Conservation (phyloP, 2,113 vertebrate species). For the Cynoglossus semilaevis region DNA sequence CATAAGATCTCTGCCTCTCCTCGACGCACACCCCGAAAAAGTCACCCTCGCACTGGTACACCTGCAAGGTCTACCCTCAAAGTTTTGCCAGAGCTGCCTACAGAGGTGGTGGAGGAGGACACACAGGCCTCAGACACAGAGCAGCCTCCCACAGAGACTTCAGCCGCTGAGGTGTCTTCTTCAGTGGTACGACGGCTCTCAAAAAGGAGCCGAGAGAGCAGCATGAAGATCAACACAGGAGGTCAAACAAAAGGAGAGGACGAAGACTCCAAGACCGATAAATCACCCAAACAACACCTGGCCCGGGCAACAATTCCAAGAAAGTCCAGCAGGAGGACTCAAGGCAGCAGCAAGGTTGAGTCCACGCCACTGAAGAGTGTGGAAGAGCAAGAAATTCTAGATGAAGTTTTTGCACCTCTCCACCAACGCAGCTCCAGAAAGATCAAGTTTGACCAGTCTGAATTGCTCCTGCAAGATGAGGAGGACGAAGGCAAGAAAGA, state of each 20-base stretch:
- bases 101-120: conserved; percentile 10
- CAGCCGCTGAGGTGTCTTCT: conserved; percentile 53
- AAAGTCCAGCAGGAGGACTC: conserved; percentile 55
- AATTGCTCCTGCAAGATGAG: conserved; percentile 5
- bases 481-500: conserved; percentile 16
- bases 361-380: conserved; percentile 3
- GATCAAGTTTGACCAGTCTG: conserved; percentile 1
- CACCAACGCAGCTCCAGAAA: conserved; percentile 66
- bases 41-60: conserved; percentile 20
- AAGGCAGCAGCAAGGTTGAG: conserved; percentile 24
- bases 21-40: conserved; percentile 54
- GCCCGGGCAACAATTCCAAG: conserved; percentile 51
- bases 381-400: conserved; percentile 46
- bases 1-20: conserved; percentile 48
- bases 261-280: conserved; percentile 20
- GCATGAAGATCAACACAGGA: conserved; percentile 36
- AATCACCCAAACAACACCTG: conserved; percentile 34
- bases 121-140: neutral
- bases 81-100: conserved; percentile 7
- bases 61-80: conserved; percentile 57
- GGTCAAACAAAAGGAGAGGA: conserved; percentile 8
- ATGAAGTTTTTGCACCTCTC: conserved; percentile 16
- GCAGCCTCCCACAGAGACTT: conserved; percentile 16
- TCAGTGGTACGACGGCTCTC: conserved; percentile 69
- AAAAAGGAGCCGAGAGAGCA: neutral